Base-by-base conservation (phyloP, 2,888 invertebrate species). In the Pemphredon lugubris region DNA sequence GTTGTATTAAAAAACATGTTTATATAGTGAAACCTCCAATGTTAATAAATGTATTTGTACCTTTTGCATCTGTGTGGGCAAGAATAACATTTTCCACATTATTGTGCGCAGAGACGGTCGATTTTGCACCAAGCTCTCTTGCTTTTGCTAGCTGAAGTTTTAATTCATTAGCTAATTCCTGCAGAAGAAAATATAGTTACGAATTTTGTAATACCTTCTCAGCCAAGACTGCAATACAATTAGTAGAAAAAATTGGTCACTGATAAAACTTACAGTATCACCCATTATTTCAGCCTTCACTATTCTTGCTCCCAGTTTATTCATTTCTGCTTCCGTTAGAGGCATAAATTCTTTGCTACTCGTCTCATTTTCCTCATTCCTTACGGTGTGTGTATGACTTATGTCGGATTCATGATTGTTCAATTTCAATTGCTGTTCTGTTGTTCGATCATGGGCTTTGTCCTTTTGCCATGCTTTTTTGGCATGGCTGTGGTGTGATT, bases 201-300 rank as follows among this genome's bases (percentile, higher is more conserved):
- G n/a, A n/a, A n/a, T n/a, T n/a, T n/a, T n/a, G n/a, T n/a, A n/a
- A n/a, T n/a, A n/a, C n/a, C n/a, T n/a, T n/a, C n/a, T n/a, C n/a
- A n/a, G n/a, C n/a, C n/a, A n/a, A n/a, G n/a, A n/a, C n/a, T n/a
- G n/a, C n/a, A n/a, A n/a, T n/a, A n/a, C n/a, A n/a, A n/a, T n/a
- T n/a, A n/a, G n/a, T n/a, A n/a, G n/a, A n/a, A n/a, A n/a, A n/a
- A n/a, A n/a, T n/a, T n/a, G n/a, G n/a, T n/a, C n/a, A n/a, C n/a
- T n/a, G n/a, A n/a, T 9, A 45, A 14, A 66, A 77, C 86, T 81
- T 81, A 92, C 93, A 81, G 88, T 90, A 87, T 98, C 94, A 14
- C 97, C 98, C 92, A 97, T 93, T 81, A 99, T 93, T 92, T 99
- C 98, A 11, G 98, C 98, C 91, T 97, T 97, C 0, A 99, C 91